phyloP scores from a whole-genome alignment of 2,888 invertebrate species.

The Nasonia oneida region DNA sequence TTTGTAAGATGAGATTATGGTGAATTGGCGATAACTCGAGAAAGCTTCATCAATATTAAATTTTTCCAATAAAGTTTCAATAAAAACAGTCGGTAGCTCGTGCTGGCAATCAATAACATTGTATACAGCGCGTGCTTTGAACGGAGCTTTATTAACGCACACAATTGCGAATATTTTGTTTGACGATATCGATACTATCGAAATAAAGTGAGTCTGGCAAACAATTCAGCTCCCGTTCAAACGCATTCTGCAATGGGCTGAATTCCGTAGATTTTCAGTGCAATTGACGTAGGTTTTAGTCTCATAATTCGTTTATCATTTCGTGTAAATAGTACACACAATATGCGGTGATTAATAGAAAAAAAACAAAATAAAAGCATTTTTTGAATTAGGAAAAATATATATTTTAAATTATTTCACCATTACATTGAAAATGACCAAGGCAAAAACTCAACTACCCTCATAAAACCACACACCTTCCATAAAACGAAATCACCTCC shows the following conservation, averaged over 20 bases:
- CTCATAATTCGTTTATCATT: conserved; percentile 2
- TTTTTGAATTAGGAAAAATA: too few species aligned
- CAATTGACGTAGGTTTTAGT: not conserved
- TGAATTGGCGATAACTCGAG: not conserved
- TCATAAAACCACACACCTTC: too few species aligned
- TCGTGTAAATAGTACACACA: not conserved
- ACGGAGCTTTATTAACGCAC: not conserved
- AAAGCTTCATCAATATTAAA: not conserved
- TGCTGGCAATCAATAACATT: not conserved
- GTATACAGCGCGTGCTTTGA: not conserved
- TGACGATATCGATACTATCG: not conserved
- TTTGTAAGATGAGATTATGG: not conserved
- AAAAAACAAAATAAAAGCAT: too few species aligned
- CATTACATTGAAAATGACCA: too few species aligned
- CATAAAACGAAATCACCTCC: too few species aligned
- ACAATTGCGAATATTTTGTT: not conserved
- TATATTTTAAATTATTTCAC: too few species aligned
- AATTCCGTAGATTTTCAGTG: not conserved
- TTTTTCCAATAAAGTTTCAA: not conserved
- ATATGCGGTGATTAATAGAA: too few species aligned
- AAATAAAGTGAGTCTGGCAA: not conserved
- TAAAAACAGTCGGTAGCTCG: not conserved
- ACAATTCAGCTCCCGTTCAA: not conserved
- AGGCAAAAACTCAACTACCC: too few species aligned
- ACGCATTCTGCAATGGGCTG: not conserved